Percentiles rank a stretch among this genome's conserved stretches.
Evolutionary conservation across 2,888 invertebrate species (phyloP).

Genomic region (Melieria omissa): DNA sequence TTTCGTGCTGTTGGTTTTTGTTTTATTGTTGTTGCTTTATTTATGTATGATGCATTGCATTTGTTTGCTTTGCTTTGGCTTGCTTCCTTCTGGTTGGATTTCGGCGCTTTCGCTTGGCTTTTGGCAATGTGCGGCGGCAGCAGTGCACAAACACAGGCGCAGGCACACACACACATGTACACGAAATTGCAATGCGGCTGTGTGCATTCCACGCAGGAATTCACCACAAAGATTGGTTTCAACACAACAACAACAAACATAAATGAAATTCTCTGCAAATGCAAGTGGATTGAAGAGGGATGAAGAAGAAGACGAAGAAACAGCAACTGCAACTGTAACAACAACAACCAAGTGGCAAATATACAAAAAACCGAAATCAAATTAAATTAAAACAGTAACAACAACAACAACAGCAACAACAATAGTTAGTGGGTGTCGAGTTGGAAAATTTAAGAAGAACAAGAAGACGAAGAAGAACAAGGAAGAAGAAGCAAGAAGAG

Average conservation of each 20-base stretch:
- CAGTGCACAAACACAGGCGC: slow-evolving; percentile 21
- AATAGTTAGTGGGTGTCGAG: neutral
- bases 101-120: no score
- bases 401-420: neutral
- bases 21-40: neutral
- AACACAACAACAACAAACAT: no score
- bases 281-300: no score
- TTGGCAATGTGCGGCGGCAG: slow-evolving; percentile 18
- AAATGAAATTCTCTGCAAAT: no score
- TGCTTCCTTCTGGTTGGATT: slow-evolving; percentile 6
- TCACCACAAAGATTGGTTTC: slow-evolving; percentile 11
- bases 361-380: no score
- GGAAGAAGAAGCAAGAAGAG: no score
- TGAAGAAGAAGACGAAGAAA: neutral
- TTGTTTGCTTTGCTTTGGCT: neutral
- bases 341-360: neutral
- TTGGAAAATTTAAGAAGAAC: neutral
- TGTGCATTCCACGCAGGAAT: slow-evolving; percentile 20
- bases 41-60: neutral
- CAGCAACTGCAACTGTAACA: neutral
- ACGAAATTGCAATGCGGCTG: slow-evolving; percentile 13
- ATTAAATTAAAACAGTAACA: neutral
- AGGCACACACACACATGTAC: slow-evolving; percentile 2
- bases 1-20: neutral
- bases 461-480: no score